Conservation (phyloP, 2,113 vertebrate genomes). For the Heterotis niloticus region DNA sequence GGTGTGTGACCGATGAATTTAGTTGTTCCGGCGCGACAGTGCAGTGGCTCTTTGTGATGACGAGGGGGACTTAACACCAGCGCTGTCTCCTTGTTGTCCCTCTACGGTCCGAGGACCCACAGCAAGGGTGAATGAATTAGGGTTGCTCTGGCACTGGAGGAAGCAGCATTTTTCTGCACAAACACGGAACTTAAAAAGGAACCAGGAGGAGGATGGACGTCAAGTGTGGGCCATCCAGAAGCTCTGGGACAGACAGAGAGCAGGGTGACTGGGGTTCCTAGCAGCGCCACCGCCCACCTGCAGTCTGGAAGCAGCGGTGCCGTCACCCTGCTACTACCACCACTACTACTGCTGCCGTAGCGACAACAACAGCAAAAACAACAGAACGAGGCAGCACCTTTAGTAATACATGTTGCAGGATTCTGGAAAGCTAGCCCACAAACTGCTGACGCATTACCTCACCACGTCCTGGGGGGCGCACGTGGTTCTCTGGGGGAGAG, state of each 20-base stretch:
- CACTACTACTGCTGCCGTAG: slow-evolving; percentile 38
- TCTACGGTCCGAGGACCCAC: background rate
- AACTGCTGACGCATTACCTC: slow-evolving; percentile 31
- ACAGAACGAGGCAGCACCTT: slow-evolving; percentile 28
- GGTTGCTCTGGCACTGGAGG: background rate
- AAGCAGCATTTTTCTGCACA: background rate
- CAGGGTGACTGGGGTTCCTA: slow-evolving; percentile 26
- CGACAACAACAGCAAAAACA: slow-evolving; percentile 26
- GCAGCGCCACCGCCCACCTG: slow-evolving; percentile 35
- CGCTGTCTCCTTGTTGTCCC: background rate
- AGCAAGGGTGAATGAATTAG: background rate
- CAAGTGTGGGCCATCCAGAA: background rate
- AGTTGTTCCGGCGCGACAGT: background rate
- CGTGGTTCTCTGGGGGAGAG: background rate
- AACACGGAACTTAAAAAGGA: background rate
- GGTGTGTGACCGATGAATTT: background rate
- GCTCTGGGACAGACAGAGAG: background rate
- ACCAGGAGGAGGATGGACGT: background rate
- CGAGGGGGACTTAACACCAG: slow-evolving; percentile 6
- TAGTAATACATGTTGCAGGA: slow-evolving; percentile 46
- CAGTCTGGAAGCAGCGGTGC: slow-evolving; percentile 37
- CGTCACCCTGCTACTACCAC: slow-evolving; percentile 24
- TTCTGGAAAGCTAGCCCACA: slow-evolving; percentile 11
- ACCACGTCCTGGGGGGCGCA: background rate
- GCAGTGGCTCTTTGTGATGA: slow-evolving; percentile 5